phyloP scores from a whole-genome alignment of 1,140 invertebrate genomes.

The Macrostomum lignano region DNA sequence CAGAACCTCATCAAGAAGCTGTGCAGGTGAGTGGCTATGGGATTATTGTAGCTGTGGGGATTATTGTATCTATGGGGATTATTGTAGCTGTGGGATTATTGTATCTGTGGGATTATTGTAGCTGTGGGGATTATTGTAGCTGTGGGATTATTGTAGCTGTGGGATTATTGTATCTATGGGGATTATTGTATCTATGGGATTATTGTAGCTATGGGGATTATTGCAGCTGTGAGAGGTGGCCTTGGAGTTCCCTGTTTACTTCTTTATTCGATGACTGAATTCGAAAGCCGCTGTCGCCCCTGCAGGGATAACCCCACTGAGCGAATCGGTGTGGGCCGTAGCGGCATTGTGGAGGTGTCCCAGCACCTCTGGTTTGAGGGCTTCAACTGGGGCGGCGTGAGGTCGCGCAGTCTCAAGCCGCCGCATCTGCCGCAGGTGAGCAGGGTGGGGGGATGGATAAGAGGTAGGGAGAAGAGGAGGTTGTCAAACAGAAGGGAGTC shows the following conservation, averaged over 20 bases:
- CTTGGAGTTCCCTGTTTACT: neutral
- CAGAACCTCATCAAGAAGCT: slow-evolving; percentile 77
- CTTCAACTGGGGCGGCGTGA: slow-evolving; percentile 95
- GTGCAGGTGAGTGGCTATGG: slow-evolving; percentile 35
- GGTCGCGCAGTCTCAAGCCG: slow-evolving; percentile 53
- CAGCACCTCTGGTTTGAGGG: slow-evolving; percentile 95
- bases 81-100: neutral
- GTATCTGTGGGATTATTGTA: neutral
- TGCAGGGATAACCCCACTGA: slow-evolving; percentile 42
- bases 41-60: neutral
- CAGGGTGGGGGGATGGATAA: too few species aligned
- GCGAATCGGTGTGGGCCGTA: slow-evolving; percentile 71
- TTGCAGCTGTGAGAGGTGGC: neutral
- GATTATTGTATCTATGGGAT: neutral
- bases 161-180: neutral
- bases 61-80: slow-evolving; percentile 37
- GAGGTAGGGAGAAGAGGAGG: too few species aligned
- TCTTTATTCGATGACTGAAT: neutral
- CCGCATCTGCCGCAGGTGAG: slow-evolving; percentile 59
- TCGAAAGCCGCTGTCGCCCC: neutral
- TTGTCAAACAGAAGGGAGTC: too few species aligned
- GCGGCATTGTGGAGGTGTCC: slow-evolving; percentile 85
- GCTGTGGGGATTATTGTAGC: neutral
- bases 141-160: neutral
- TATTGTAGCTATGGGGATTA: neutral